Evolutionary conservation across 2,797 vertebrate genomes (phyloP), one percentile per base, ranked within the genome.

Genomic region (Takifugu ocellatus): DNA sequence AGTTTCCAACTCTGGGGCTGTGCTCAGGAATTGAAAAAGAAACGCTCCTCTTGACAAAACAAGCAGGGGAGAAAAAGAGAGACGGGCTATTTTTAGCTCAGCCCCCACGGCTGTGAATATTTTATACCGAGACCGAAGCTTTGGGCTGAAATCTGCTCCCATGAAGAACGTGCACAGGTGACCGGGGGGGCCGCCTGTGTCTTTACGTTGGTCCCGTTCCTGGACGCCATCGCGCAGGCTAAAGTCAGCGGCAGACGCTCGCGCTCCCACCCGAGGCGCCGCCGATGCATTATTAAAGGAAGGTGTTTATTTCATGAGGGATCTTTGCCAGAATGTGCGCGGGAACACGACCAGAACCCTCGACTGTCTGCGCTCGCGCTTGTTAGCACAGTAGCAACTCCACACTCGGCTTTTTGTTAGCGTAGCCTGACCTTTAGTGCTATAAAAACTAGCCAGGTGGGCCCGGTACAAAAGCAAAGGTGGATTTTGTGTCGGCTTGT

Each of bases 51-150:
- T 83, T 77, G 70, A 78, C 69, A 74, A 81, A 82, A 81, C 61
- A 84, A 71, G 66, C 46, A 5, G 31, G 60, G 64, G 27, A 55
- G 45, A 65, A 68, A 42, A 44, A 44, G 15, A 46, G 17, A 68
- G 49, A 66, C 3, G 51, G 39, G 67, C 33, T 87, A 84, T 88
- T 89, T 91, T 87, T 88, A 84, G 83, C 76, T 1, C 31, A 21
- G 55, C 52, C 59, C 56, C 60, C 59, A 68, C 67, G 64, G 72
- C 83, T 78, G 68, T 64, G 54, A 79, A 63, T 66, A 25, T 79
- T 83, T 82, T 51, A 54, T 46, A 59, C 61, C 3, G 24, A 55
- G 57, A 59, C 49, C 17, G 33, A 27, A 59, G 68, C 54, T 62
- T 63, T 59, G 15, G 1, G 17, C 25, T 43, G 45, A 21, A 25